phyloP scores from a whole-genome alignment of 2,797 vertebrate genomes.

The Sebastes vulpes region DNA sequence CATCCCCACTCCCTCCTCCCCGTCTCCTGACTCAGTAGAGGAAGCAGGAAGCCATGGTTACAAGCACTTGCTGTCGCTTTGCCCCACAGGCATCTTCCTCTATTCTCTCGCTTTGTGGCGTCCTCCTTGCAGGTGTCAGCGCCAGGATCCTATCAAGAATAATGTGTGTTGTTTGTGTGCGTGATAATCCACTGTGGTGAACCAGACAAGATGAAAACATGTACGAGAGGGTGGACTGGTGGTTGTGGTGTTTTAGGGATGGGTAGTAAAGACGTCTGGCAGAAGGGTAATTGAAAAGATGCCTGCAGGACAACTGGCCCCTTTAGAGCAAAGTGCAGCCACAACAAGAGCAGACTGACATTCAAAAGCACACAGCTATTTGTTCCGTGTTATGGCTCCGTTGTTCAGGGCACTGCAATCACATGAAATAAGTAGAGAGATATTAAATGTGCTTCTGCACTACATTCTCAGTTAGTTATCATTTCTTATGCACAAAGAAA shows the following conservation, averaged over 20 bases:
- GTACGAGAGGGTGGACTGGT: background rate
- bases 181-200: background rate
- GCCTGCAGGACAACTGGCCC: constrained; percentile 33
- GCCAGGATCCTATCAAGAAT: background rate
- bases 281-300: constrained; percentile 22
- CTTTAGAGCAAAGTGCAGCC: constrained; percentile 54
- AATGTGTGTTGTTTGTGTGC: background rate
- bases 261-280: background rate
- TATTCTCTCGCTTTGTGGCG: constrained; percentile 8
- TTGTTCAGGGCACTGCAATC: background rate
- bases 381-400: background rate
- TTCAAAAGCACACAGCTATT: constrained; percentile 23
- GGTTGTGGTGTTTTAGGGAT: background rate
- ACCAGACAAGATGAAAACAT: background rate
- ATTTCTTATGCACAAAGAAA: background rate
- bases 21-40: constrained; percentile 11
- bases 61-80: constrained; percentile 3
- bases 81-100: constrained; percentile 16
- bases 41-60: constrained; percentile 49
- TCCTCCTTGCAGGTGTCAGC: background rate
- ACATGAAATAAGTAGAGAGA: background rate
- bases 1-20: background rate
- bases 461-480: no score
- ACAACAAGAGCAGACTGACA: constrained; percentile 17
- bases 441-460: background rate